Conservation (phyloP, 2,888 invertebrate species). For the Autographa pulchrina region DNA sequence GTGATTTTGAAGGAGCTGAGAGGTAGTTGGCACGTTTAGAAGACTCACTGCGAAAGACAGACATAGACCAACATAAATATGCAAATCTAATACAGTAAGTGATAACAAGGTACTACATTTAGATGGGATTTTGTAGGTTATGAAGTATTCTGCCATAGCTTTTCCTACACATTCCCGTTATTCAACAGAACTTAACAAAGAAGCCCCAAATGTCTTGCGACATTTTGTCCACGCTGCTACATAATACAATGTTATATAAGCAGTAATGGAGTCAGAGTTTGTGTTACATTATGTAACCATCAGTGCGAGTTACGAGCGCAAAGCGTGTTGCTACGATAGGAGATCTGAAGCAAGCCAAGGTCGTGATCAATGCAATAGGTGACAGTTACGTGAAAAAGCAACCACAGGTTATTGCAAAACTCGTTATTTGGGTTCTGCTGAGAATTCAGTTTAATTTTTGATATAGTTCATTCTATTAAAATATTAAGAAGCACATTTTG, state of each 20-base stretch:
- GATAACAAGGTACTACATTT: background rate
- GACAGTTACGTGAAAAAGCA: slow-evolving; percentile 51
- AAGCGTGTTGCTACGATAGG: slow-evolving; percentile 55
- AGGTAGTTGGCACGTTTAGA: slow-evolving; percentile 7
- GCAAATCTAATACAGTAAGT: slow-evolving; percentile 5
- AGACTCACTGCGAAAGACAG: slow-evolving; percentile 47
- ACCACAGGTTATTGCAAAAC: slow-evolving; percentile 45
- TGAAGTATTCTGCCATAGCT: background rate
- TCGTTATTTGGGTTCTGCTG: slow-evolving; percentile 17
- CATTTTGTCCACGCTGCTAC: slow-evolving; percentile 75
- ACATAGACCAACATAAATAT: slow-evolving; percentile 9
- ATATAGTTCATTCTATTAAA: background rate
- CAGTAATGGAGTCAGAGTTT: slow-evolving; percentile 75
- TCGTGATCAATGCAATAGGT: slow-evolving; percentile 57
- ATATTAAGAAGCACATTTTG: too few relatives aligned
- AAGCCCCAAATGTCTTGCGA: slow-evolving; percentile 72
- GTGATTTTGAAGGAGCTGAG: slow-evolving; percentile 23
- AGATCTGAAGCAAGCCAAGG: slow-evolving; percentile 60
- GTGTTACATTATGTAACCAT: slow-evolving; percentile 75
- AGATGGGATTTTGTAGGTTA: background rate
- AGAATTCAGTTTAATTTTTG: slow-evolving; percentile 10
- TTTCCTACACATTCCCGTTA: slow-evolving; percentile 31
- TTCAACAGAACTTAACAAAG: slow-evolving; percentile 60
- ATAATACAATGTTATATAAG: slow-evolving; percentile 77
- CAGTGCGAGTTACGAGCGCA: slow-evolving; percentile 69